Evolutionary conservation across 2,797 vertebrate species (phyloP).

Genomic region (Ibycter americanus): DNA sequence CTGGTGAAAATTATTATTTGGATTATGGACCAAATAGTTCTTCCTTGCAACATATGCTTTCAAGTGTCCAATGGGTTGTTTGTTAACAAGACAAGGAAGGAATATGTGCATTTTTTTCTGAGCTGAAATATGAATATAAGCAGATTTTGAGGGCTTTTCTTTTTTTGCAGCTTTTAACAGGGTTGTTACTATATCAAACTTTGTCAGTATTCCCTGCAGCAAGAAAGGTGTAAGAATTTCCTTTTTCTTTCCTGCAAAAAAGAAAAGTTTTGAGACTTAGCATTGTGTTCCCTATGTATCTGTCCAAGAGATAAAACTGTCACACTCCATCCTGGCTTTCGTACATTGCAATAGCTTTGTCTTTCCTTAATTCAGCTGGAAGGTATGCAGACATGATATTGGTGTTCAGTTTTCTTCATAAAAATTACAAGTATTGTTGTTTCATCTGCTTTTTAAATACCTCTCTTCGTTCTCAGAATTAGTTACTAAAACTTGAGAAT

Average conservation of each 20-base stretch:
- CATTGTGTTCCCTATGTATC: neutral
- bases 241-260: neutral
- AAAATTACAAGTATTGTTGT: neutral
- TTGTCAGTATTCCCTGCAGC: neutral
- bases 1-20: neutral
- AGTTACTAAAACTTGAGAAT: neutral
- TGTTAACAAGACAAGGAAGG: neutral
- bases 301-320: neutral
- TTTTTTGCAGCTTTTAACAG: neutral
- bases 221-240: neutral
- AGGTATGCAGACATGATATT: neutral
- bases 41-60: neutral
- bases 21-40: neutral
- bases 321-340: neutral
- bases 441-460: neutral
- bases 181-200: neutral
- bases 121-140: neutral
- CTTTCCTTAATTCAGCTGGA: neutral
- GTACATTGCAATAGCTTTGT: neutral
- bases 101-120: neutral
- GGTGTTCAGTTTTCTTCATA: neutral
- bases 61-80: neutral
- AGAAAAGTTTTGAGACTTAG: neutral
- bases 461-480: neutral
- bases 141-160: neutral